phyloP scores from a whole-genome alignment of 2,113 vertebrate species.

The Chloropsis cyanopogon region DNA sequence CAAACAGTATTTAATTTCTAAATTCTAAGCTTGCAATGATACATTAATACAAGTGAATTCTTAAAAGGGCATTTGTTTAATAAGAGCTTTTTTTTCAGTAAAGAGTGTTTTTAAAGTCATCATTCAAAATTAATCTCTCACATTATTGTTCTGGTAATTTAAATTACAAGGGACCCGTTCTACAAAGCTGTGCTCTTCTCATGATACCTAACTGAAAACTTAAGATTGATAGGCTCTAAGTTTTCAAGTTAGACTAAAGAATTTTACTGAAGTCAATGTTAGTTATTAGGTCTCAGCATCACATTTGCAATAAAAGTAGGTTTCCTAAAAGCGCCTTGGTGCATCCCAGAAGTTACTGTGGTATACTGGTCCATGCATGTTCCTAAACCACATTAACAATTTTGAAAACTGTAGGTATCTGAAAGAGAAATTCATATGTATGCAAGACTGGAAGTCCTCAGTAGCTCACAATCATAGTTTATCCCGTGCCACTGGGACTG shows the following conservation, averaged over 20 bases:
- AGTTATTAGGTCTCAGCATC: neutral
- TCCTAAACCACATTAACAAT: neutral
- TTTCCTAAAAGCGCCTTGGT: neutral
- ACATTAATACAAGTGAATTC: neutral
- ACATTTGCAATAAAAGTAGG: neutral
- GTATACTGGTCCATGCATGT: neutral
- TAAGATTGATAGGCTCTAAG: neutral
- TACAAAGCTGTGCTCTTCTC: neutral
- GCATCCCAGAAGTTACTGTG: neutral
- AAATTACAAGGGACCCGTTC: neutral
- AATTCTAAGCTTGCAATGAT: neutral
- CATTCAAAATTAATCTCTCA: conserved; percentile 18
- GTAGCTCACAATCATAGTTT: neutral
- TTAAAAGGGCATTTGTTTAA: neutral
- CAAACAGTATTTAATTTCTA: neutral
- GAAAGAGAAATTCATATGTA: neutral
- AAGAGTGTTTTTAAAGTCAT: conserved; percentile 24
- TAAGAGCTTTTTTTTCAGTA: neutral
- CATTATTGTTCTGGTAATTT: neutral
- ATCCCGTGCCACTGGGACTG: neutral
- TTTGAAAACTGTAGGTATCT: neutral
- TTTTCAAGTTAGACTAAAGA: neutral
- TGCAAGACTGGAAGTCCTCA: neutral
- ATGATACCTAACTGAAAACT: neutral
- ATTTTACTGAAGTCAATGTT: neutral